These are phyloP conservation scores for Psilopsiagon aymara DNA, from an alignment of 2,113 vertebrate species.

Conservation along the genomic window DNA sequence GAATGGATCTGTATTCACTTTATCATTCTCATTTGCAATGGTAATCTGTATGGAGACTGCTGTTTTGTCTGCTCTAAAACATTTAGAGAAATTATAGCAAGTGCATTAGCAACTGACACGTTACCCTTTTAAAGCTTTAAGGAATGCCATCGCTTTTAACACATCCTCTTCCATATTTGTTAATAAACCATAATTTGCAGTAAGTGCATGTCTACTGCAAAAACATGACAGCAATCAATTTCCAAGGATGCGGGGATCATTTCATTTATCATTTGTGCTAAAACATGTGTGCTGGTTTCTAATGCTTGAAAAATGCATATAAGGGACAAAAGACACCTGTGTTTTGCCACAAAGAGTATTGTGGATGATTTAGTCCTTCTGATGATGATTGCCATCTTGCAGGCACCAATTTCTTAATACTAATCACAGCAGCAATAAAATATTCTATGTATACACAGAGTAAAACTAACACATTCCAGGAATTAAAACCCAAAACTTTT, in stretches of 20 bases:
- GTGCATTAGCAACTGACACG: neutral
- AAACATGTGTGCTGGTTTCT: neutral
- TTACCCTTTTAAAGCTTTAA: constrained; percentile 22
- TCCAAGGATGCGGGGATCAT: neutral
- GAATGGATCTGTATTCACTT: neutral
- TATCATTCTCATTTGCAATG: neutral
- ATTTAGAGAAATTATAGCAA: neutral
- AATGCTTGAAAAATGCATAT: neutral
- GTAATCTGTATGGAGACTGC: neutral
- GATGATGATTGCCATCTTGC: neutral
- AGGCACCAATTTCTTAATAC: constrained; percentile 30
- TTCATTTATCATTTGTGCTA: neutral
- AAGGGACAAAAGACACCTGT: neutral
- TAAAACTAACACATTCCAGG: constrained; percentile 9
- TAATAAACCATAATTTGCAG: constrained; percentile 20
- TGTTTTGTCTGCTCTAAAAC: neutral
- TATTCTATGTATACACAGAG: constrained; percentile 8
- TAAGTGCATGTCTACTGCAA: neutral
- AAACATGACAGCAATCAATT: neutral
- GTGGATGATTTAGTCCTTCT: neutral
- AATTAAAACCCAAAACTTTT: constrained; percentile 21
- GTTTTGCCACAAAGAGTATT: neutral
- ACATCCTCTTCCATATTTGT: neutral
- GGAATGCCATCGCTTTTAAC: neutral
- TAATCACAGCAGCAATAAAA: constrained; percentile 13